phyloP scores from a whole-genome alignment of 2,113 vertebrate genomes.

The Ahaetulla prasina region DNA sequence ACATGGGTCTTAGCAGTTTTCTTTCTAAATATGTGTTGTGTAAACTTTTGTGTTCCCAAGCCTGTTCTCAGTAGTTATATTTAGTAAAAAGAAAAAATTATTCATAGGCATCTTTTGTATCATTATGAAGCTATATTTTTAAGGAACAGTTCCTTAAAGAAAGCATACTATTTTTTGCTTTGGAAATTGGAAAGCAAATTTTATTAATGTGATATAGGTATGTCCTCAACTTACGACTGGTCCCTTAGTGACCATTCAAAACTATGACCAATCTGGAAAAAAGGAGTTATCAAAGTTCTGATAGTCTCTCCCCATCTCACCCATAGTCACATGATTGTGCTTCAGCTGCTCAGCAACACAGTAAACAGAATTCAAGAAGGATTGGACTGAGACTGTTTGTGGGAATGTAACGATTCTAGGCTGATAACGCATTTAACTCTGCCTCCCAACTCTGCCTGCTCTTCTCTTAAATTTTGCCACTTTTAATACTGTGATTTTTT shows the following conservation, averaged over 20 bases:
- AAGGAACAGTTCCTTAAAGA: background rate
- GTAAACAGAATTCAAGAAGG: background rate
- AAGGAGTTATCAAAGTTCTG: background rate
- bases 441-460: background rate
- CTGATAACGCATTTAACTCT: background rate
- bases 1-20: background rate
- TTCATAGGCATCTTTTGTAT: background rate
- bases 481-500: background rate
- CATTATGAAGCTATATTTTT: background rate
- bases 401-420: background rate
- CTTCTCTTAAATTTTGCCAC: background rate
- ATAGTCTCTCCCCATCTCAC: background rate
- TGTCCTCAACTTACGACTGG: background rate
- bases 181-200: background rate
- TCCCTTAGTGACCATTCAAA: background rate
- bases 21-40: background rate
- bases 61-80: background rate
- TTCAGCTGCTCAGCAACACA: background rate
- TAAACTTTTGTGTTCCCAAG: background rate
- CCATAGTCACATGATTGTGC: background rate
- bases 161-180: background rate
- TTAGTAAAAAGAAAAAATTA: background rate
- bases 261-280: background rate
- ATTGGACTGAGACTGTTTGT: background rate
- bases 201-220: background rate